These are phyloP conservation scores for Polydesmus complanatus DNA, from an alignment of 2,888 invertebrate genomes.

Conservation along the genomic window DNA sequence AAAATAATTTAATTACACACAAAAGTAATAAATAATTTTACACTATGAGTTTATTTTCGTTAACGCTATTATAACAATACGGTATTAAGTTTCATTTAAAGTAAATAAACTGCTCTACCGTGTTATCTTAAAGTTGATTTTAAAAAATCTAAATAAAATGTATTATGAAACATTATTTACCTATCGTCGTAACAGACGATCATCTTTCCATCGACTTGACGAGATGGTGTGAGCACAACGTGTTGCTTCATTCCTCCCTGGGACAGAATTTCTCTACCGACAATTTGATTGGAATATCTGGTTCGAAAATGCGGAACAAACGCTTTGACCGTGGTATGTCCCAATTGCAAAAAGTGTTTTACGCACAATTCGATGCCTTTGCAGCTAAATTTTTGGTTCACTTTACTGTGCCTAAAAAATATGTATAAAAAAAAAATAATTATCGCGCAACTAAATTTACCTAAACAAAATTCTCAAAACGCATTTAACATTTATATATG, in stretches of 20 bases:
- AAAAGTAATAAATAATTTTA: no score
- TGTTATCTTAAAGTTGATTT: no score
- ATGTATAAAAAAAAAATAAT: no score
- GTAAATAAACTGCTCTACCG: no score
- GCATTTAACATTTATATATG: not conserved
- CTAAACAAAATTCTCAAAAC: no score
- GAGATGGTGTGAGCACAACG: constrained; percentile 58
- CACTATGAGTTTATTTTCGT: no score
- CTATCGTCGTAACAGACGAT: not conserved
- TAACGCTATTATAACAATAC: no score
- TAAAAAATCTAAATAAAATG: no score
- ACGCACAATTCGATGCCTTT: constrained; percentile 59
- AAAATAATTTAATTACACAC: not conserved
- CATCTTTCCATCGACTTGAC: not conserved
- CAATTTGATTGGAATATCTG: constrained; percentile 24
- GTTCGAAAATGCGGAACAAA: constrained; percentile 59
- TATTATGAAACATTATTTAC: no score
- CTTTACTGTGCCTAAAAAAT: constrained; percentile 44
- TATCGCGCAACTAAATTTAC: no score
- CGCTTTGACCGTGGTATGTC: constrained; percentile 49
- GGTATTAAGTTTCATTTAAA: no score
- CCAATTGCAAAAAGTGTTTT: constrained; percentile 55
- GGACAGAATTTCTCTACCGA: constrained; percentile 45
- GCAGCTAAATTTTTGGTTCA: constrained; percentile 49
- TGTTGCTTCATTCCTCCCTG: constrained; percentile 41